Base-by-base conservation (phyloP, 2,113 vertebrate species). In the Nothoprocta perdicaria region DNA sequence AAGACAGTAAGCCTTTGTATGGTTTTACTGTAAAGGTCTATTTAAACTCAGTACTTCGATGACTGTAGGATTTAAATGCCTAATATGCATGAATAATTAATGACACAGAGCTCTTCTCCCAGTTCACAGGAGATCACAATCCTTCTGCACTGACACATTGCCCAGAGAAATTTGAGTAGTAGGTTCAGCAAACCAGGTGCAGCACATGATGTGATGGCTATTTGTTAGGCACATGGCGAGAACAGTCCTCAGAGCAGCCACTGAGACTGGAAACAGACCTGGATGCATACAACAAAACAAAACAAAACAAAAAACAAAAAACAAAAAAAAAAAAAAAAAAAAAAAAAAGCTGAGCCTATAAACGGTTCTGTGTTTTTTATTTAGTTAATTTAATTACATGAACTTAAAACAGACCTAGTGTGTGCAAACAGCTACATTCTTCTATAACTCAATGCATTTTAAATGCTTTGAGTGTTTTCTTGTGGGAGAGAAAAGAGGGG, bases 381-480 rank as follows among this genome's bases (percentile, higher is more conserved):
- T 95, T 95, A 94, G 35, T 60, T 95, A 95, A 97, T 94, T 96
- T 90, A 96, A 97, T 97, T 95, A 94, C 71, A 95, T 18, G 93
- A 96, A 96, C 87, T 96, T 95, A 95, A 96, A 96, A 92, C 95
- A 96, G 93, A 96, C 94, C 66, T 91, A 95, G 86, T 80, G 62
- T 84, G 50, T 91, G 94, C 84, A 86, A 89, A 86, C 79, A 88
- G 78, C 85, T 93, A 92, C 90, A 91, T 94, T 94, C 93, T 90
- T 95, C 74, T 95, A 92, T 82, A 96, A 95, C 78, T 96, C 94
- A 69, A 91, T 90, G 81, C 80, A 80, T 89, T 95, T 93, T 90
- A 92, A 91, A 95, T 94, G 74, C 71, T 94, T 46, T 66, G 71
- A 88, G 87, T 86, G 65, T 96, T 96, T 93, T 93, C 86, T 85